Evolutionary conservation across 1,140 invertebrate species (phyloP).

Genomic region (Littorina saxatilis): DNA sequence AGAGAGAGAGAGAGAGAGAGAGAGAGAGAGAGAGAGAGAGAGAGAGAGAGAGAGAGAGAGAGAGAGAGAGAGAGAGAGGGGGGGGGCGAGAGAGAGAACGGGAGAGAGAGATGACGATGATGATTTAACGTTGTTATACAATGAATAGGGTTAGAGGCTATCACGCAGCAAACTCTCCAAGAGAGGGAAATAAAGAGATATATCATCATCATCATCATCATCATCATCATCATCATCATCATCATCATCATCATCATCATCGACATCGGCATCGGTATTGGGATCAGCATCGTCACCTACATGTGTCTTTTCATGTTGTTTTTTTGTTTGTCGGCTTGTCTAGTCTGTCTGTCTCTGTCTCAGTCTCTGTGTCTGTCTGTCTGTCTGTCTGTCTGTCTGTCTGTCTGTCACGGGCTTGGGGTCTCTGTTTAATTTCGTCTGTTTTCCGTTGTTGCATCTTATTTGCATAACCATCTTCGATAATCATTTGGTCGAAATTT

Average conservation of each 20-base stretch:
- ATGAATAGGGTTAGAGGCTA: too few relatives aligned
- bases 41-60: conserved; percentile 1
- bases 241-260: too few relatives aligned
- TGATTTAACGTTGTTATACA: too few relatives aligned
- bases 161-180: not conserved
- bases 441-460: not conserved
- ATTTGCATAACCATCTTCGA: not conserved
- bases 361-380: not conserved
- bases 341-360: not conserved
- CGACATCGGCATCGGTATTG: too few relatives aligned
- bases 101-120: too few relatives aligned
- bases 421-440: not conserved
- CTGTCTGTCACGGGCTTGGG: not conserved
- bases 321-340: not conserved
- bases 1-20: not conserved
- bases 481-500: too few relatives aligned
- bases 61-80: not conserved
- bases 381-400: not conserved
- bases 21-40: conserved; percentile 1
- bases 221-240: too few relatives aligned
- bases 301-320: not conserved
- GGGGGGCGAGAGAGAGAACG: not conserved
- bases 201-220: too few relatives aligned
- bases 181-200: not conserved
- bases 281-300: too few relatives aligned